phyloP scores from a whole-genome alignment of 2,888 invertebrate species.

The Drosophila multiciliata region DNA sequence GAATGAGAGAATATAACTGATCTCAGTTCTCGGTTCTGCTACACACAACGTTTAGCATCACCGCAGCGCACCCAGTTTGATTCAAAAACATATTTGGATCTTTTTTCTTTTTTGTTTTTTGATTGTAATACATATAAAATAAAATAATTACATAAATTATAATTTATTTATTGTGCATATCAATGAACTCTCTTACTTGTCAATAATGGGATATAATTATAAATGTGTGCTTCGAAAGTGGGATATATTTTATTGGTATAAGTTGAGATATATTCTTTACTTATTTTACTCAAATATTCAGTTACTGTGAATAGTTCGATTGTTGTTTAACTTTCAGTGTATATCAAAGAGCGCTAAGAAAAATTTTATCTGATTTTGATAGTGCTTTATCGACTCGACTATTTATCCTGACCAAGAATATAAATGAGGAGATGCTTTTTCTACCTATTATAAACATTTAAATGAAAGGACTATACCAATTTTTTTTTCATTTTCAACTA shows the following conservation, averaged over 20 bases:
- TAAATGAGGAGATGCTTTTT: not conserved
- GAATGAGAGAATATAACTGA: not conserved
- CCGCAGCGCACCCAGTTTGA: conserved; percentile 10
- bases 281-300: not conserved
- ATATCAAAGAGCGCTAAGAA: not conserved
- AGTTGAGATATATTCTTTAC: not conserved
- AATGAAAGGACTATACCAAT: not conserved
- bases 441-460: not conserved
- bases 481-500: no score
- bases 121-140: not conserved
- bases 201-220: not conserved
- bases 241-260: not conserved
- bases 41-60: conserved; percentile 51
- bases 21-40: conserved; percentile 40
- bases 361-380: not conserved
- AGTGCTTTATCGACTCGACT: not conserved
- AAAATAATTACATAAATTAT: not conserved
- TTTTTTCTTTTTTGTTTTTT: conserved; percentile 10
- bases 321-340: not conserved
- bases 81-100: not conserved
- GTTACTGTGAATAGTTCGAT: not conserved
- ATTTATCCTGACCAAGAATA: not conserved
- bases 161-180: not conserved
- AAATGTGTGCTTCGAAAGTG: not conserved
- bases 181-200: not conserved